These are phyloP conservation scores for Siniperca knerii DNA, from an alignment of 2,113 vertebrate genomes.

Conservation along the genomic window DNA sequence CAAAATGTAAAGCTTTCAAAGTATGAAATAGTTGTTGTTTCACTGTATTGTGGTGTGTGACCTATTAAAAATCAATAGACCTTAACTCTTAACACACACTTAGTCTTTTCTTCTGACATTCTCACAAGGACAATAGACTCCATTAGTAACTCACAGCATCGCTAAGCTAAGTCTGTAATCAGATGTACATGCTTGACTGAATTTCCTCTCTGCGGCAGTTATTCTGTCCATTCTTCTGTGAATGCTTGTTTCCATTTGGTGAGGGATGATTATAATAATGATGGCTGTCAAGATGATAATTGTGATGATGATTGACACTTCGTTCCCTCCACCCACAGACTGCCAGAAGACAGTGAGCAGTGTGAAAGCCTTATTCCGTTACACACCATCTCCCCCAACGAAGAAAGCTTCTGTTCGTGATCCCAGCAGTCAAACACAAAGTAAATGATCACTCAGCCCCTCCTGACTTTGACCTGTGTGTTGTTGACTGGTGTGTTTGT, in stretches of 20 bases:
- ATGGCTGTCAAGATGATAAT: conserved; percentile 29
- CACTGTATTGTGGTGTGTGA: not conserved
- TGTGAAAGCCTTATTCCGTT: conserved; percentile 95
- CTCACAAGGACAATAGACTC: conserved; percentile 44
- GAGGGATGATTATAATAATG: conserved; percentile 49
- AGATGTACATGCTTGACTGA: conserved; percentile 41
- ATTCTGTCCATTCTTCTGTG: conserved; percentile 39
- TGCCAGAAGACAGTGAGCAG: conserved; percentile 92
- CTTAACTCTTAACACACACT: conserved; percentile 13
- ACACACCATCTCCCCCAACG: conserved; percentile 86
- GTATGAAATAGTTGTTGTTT: conserved; percentile 11
- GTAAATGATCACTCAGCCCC: conserved; percentile 30
- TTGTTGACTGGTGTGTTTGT: not conserved
- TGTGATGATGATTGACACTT: conserved; percentile 55
- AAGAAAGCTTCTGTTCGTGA: conserved; percentile 85
- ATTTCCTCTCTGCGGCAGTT: conserved; percentile 21
- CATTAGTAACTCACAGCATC: conserved; percentile 36
- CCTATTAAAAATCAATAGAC: conserved; percentile 35
- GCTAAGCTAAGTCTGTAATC: conserved; percentile 47
- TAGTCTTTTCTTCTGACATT: conserved; percentile 23
- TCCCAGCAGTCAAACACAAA: conserved; percentile 18
- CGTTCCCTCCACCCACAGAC: conserved; percentile 75
- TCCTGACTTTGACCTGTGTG: not conserved
- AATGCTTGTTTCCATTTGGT: conserved; percentile 28
- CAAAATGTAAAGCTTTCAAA: not conserved